Evolutionary conservation across 2,113 vertebrate species (phyloP).

Genomic region (Gallinago undulata): DNA sequence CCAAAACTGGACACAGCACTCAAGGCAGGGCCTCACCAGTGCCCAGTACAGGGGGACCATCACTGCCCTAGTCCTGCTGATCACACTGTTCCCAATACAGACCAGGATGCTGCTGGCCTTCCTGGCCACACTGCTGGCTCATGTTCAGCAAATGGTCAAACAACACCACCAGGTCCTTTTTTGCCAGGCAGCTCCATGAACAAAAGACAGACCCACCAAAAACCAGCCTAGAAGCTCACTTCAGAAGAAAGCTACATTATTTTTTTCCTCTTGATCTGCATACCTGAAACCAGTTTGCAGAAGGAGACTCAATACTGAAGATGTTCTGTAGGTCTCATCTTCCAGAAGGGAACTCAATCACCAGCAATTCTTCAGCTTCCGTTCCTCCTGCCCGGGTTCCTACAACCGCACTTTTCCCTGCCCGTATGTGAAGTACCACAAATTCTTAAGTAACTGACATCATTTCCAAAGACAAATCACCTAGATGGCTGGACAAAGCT

Average conservation of each 20-base stretch:
- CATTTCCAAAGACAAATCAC: constrained; percentile 35
- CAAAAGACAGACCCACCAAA: not conserved
- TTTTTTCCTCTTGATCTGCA: not conserved
- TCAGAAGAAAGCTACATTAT: not conserved
- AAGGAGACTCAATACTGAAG: not conserved
- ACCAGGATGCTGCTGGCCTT: too few species aligned
- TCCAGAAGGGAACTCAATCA: not conserved
- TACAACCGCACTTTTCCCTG: not conserved
- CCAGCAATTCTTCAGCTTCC: not conserved
- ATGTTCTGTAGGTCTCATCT: not conserved
- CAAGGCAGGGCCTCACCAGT: too few species aligned
- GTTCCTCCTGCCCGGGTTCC: not conserved
- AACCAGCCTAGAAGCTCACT: not conserved
- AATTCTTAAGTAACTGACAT: constrained; percentile 7
- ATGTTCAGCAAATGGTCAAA: too few species aligned
- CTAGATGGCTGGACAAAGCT: constrained; percentile 10
- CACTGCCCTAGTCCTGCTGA: too few species aligned
- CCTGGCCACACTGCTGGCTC: too few species aligned
- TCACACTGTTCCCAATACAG: too few species aligned
- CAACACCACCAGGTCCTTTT: too few species aligned
- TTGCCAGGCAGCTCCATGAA: not conserved
- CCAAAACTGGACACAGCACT: too few species aligned
- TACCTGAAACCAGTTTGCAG: not conserved
- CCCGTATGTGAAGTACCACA: not conserved
- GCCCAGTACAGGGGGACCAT: too few species aligned